Evolutionary conservation across 2,888 invertebrate genomes (phyloP).

Genomic region (Tetrapedia diversipes): DNA sequence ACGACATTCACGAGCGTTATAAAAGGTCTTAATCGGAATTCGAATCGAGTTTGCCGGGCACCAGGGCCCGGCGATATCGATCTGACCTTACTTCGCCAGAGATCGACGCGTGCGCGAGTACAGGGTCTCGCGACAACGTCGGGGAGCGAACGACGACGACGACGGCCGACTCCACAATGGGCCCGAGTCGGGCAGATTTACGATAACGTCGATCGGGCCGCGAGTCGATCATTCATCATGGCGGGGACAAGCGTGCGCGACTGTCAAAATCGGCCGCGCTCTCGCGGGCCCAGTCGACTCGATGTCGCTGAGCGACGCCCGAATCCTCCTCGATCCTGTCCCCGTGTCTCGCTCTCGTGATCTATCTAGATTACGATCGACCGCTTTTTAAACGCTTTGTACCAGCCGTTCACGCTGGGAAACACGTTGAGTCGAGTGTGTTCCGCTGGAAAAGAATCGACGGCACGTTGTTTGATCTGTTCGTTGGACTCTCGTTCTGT

Average conservation of each 20-base stretch:
- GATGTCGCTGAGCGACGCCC: conserved; percentile 35
- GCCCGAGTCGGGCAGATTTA: conserved; percentile 60
- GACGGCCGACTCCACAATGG: conserved; percentile 66
- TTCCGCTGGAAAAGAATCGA: not conserved
- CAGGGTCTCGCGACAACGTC: too few relatives aligned
- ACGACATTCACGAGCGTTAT: conserved; percentile 44
- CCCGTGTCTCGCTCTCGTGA: conserved; percentile 10
- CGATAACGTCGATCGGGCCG: conserved; percentile 69
- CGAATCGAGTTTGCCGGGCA: conserved; percentile 54
- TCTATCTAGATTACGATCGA: conserved; percentile 27
- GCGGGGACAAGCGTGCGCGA: conserved; percentile 49
- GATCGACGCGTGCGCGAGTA: conserved; percentile 43
- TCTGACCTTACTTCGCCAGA: conserved; percentile 71
- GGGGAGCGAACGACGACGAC: conserved; percentile 61
- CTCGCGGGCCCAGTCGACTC: conserved; percentile 35
- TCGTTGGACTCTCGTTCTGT: too few relatives aligned
- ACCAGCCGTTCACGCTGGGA: not conserved
- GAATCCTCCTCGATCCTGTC: conserved; percentile 36
- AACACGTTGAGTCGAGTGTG: not conserved
- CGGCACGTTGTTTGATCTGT: not conserved
- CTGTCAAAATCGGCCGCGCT: conserved; percentile 64
- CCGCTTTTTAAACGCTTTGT: not conserved
- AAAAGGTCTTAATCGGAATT: conserved; percentile 56
- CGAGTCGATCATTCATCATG: conserved; percentile 69
- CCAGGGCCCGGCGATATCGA: conserved; percentile 55